phyloP scores from a whole-genome alignment of 92 coral and sea anemone species.

The Paramuricea clavata region DNA sequence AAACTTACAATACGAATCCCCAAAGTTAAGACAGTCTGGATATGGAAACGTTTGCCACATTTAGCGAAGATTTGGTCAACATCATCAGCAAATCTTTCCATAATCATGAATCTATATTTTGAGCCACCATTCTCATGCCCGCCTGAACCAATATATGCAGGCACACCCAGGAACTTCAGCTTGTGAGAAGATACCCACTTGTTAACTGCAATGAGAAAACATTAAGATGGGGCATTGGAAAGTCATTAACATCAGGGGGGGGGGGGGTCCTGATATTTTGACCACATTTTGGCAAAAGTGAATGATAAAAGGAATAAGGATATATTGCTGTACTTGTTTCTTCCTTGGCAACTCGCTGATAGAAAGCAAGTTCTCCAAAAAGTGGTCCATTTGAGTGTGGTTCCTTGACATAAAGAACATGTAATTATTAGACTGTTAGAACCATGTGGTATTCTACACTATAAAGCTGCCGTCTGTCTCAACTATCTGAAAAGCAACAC shows the following conservation, averaged over 20 bases:
- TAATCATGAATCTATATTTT: slow-evolving; percentile 89
- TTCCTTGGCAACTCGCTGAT: slow-evolving; percentile 94
- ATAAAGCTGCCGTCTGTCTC: no score
- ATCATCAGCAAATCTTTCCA: slow-evolving; percentile 94
- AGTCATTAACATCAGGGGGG: no score
- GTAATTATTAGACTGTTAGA: not conserved
- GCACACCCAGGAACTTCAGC: slow-evolving; percentile 93
- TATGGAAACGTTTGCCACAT: slow-evolving; percentile 78
- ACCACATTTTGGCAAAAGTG: no score
- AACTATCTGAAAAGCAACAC: no score
- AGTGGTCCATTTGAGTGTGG: slow-evolving; percentile 98
- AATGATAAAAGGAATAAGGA: no score
- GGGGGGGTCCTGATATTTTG: no score
- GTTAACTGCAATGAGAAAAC: slow-evolving; percentile 69
- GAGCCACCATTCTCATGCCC: slow-evolving; percentile 74
- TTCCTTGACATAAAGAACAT: slow-evolving; percentile 65
- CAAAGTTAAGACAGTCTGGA: slow-evolving; percentile 79
- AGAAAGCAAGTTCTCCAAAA: slow-evolving; percentile 94
- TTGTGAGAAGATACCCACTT: slow-evolving; percentile 84
- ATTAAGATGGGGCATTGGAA: no score
- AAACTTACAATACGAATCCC: slow-evolving; percentile 91
- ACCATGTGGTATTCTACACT: no score
- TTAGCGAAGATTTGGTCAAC: slow-evolving; percentile 80
- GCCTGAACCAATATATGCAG: slow-evolving; percentile 88
- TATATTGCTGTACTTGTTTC: slow-evolving; percentile 66